Evolutionary conservation across 2,888 invertebrate genomes (phyloP).

Genomic region (Hermaeophaga mercurialis): DNA sequence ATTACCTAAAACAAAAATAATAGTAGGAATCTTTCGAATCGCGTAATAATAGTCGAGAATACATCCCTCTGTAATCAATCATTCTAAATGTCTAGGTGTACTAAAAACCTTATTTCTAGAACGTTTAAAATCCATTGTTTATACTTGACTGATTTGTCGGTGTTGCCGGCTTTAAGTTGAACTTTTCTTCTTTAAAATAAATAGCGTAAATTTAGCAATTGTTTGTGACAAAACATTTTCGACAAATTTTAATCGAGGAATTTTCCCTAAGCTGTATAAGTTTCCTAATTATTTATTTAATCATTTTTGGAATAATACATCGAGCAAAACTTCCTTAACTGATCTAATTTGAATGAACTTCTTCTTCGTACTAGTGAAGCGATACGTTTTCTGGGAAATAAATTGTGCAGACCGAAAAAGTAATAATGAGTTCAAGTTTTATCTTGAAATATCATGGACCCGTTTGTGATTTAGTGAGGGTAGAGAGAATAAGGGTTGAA

Average conservation of each 20-base stretch:
- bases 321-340: slow-evolving; percentile 18
- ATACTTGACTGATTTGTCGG: no score
- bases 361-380: slow-evolving; percentile 7
- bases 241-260: background rate
- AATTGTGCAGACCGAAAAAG: slow-evolving; percentile 28
- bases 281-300: slow-evolving; percentile 14
- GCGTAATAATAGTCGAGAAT: no score
- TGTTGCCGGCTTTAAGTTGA: no score
- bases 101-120: no score
- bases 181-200: no score
- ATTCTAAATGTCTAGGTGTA: no score
- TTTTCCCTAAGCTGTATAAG: background rate
- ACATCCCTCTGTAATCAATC: no score
- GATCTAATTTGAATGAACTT: slow-evolving; percentile 14
- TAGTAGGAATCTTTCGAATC: no score
- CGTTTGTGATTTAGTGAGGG: slow-evolving; percentile 26
- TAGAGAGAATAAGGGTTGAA: slow-evolving; percentile 23
- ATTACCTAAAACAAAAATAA: no score
- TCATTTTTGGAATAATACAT: slow-evolving; percentile 13
- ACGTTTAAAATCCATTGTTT: no score
- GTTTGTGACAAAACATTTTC: background rate
- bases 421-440: slow-evolving; percentile 32
- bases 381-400: slow-evolving; percentile 17
- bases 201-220: no score
- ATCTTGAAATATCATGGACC: slow-evolving; percentile 30